Evolutionary conservation across 1,140 invertebrate species (phyloP).

Genomic region (Drosophila athabasca): DNA sequence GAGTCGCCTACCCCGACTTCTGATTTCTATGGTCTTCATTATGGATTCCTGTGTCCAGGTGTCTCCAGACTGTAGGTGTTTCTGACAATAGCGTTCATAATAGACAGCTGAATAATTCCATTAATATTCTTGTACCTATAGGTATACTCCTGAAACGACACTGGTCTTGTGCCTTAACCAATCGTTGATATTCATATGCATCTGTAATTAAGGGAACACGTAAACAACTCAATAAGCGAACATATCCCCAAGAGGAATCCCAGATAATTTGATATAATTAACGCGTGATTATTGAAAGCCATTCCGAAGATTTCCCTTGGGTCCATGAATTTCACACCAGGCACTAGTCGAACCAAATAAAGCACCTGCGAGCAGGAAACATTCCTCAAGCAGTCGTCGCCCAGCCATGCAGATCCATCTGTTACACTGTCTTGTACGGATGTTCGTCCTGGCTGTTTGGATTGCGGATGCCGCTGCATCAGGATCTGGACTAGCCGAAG

Average conservation of each 20-base stretch:
- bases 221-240: not conserved
- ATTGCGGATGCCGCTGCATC: no score
- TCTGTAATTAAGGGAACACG: not conserved
- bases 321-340: not conserved
- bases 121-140: no score
- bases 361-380: not conserved
- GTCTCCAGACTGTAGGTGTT: no score
- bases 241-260: not conserved
- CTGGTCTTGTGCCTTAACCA: no score
- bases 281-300: no score
- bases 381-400: conserved; percentile 9
- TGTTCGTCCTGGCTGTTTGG: not conserved
- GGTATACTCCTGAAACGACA: no score
- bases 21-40: no score
- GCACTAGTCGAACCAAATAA: not conserved
- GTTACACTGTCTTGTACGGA: not conserved
- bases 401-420: conserved; percentile 4
- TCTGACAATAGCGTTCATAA: no score
- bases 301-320: conserved; percentile 30
- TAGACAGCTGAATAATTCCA: no score
- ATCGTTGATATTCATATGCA: no score
- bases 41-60: no score
- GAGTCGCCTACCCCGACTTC: no score
- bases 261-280: conserved; percentile 22
- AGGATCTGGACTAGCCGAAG: conserved; percentile 18